These are phyloP conservation scores for Sparidentex hasta DNA, from an alignment of 2,797 vertebrate species.

Conservation along the genomic window DNA sequence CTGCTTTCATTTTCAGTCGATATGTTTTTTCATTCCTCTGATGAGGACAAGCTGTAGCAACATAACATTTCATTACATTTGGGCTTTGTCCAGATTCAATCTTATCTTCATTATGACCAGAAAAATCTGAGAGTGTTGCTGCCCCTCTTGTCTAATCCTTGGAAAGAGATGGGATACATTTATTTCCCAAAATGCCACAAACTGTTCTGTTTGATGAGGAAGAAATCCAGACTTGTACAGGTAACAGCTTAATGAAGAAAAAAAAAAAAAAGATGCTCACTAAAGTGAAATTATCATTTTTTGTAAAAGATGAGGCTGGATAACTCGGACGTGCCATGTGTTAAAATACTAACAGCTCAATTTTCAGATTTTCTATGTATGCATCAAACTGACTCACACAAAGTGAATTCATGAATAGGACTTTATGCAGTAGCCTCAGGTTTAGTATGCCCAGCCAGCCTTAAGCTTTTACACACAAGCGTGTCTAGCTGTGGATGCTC, in stretches of 20 bases:
- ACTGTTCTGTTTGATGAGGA: slow-evolving; percentile 4
- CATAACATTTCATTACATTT: background rate
- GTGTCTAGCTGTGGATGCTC: slow-evolving; percentile 61
- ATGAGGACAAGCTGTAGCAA: too few relatives aligned
- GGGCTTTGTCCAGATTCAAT: slow-evolving; percentile 2
- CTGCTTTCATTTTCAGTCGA: too few relatives aligned
- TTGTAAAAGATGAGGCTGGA: too few relatives aligned
- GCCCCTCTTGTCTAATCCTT: background rate
- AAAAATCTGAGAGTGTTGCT: background rate
- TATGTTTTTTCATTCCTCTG: too few relatives aligned
- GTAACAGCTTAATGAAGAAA: too few relatives aligned
- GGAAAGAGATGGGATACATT: background rate
- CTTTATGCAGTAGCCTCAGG: slow-evolving; percentile 10
- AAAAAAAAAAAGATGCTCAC: too few relatives aligned
- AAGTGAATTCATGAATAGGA: slow-evolving; percentile 3
- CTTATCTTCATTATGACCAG: background rate
- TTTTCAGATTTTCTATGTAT: background rate
- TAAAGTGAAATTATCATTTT: background rate
- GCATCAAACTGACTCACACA: background rate
- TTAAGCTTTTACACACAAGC: slow-evolving; percentile 44
- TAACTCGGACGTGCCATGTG: too few relatives aligned
- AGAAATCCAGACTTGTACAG: background rate
- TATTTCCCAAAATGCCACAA: slow-evolving; percentile 9
- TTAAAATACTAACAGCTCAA: background rate
- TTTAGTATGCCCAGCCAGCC: slow-evolving; percentile 55